Conservation (phyloP, 2,113 vertebrate genomes). For the Rhineura floridana region DNA sequence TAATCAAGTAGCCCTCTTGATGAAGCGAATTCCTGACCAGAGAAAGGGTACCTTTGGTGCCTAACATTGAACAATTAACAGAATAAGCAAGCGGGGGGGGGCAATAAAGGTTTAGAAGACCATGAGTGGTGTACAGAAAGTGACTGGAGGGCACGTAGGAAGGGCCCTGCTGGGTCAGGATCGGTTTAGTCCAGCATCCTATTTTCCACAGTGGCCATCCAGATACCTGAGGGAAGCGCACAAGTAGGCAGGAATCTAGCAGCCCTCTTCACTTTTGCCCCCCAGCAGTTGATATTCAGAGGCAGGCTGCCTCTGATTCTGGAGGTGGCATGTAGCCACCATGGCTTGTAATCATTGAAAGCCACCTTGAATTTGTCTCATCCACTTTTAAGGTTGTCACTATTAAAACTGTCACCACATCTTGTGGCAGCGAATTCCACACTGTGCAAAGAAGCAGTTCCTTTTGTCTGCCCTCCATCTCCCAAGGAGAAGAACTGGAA, state of each 20-base stretch:
- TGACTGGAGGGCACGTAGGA: neutral
- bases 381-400: neutral
- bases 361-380: neutral
- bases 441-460: too few species aligned
- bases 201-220: too few species aligned
- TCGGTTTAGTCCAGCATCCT: neutral
- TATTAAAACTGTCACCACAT: neutral
- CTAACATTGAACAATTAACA: neutral
- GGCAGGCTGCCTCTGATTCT: neutral
- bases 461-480: too few species aligned
- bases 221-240: neutral
- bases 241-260: neutral
- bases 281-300: neutral
- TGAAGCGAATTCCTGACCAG: neutral
- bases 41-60: neutral
- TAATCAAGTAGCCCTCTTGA: neutral
- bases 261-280: too few species aligned
- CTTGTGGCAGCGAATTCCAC: neutral
- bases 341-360: too few species aligned
- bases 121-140: neutral
- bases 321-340: too few species aligned
- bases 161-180: neutral
- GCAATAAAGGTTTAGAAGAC: neutral
- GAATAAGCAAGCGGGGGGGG: neutral
- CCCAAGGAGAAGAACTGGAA: too few species aligned